These are phyloP conservation scores for Sterrhoptilus dennistouni DNA, from an alignment of 2,113 vertebrate genomes.

Conservation along the genomic window DNA sequence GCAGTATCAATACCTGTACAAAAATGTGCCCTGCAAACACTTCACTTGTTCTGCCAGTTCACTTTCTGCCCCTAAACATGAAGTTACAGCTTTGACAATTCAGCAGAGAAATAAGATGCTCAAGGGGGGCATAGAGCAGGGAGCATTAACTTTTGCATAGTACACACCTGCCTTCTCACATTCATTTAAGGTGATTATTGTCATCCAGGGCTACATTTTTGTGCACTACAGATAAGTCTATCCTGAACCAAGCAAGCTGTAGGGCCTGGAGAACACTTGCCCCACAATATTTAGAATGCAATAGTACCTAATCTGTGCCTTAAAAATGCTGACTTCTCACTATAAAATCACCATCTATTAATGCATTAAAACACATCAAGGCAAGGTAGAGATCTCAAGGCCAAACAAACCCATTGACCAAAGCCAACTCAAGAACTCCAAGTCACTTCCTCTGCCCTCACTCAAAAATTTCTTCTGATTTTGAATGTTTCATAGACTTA, in stretches of 20 bases:
- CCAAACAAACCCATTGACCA: neutral
- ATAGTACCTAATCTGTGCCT: neutral
- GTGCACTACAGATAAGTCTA: neutral
- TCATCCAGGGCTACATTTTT: neutral
- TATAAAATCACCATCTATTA: neutral
- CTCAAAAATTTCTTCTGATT: neutral
- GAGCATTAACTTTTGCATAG: neutral
- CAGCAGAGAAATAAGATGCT: neutral
- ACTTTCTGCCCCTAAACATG: neutral
- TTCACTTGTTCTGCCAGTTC: neutral
- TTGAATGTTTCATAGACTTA: neutral
- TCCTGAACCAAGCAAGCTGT: neutral
- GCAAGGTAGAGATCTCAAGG: neutral
- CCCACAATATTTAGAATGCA: neutral
- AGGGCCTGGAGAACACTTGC: neutral
- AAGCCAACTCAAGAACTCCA: neutral
- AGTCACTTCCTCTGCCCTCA: neutral
- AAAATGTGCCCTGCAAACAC: neutral
- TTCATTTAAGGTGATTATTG: neutral
- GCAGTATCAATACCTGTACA: neutral
- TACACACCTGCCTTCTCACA: neutral
- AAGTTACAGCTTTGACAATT: neutral
- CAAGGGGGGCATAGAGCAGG: neutral
- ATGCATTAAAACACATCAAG: neutral
- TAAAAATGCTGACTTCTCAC: neutral